Evolutionary conservation across 2,113 vertebrate genomes (phyloP).

Genomic region (Eira barbara): DNA sequence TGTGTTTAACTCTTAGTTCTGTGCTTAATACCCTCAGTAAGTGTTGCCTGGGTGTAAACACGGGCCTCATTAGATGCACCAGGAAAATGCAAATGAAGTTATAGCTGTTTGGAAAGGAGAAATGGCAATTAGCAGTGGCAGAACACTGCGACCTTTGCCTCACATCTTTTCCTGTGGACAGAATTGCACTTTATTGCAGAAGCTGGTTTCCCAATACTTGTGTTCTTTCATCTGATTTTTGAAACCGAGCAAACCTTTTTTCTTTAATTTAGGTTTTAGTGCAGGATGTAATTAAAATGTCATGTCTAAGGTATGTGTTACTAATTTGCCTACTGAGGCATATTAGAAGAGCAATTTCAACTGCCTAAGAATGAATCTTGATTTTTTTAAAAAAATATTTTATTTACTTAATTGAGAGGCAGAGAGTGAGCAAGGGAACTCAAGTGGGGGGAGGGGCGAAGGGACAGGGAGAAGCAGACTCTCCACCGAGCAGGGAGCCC

Average conservation of each 20-base stretch:
- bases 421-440: neutral
- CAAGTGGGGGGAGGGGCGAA: neutral
- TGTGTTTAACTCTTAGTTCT: neutral
- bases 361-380: constrained; percentile 43
- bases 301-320: constrained; percentile 17
- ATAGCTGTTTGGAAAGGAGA: neutral
- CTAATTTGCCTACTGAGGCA: constrained; percentile 56
- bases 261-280: constrained; percentile 47
- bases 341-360: constrained; percentile 60
- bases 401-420: neutral
- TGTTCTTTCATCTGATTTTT: constrained; percentile 64
- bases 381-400: constrained; percentile 1
- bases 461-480: neutral
- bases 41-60: neutral
- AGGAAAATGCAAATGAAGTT: neutral
- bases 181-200: constrained; percentile 32
- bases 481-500: neutral
- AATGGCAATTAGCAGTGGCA: neutral
- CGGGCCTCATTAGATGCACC: neutral
- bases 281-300: constrained; percentile 65
- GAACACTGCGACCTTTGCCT: constrained; percentile 12
- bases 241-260: constrained; percentile 29
- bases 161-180: neutral
- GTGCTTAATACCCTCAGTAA: neutral
- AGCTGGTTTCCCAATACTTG: constrained; percentile 32